A percentile compares a stretch with the other conserved stretches of the same genome.
Conservation (phyloP, 2,113 vertebrate species). For the Lepisosteus oculatus region DNA sequence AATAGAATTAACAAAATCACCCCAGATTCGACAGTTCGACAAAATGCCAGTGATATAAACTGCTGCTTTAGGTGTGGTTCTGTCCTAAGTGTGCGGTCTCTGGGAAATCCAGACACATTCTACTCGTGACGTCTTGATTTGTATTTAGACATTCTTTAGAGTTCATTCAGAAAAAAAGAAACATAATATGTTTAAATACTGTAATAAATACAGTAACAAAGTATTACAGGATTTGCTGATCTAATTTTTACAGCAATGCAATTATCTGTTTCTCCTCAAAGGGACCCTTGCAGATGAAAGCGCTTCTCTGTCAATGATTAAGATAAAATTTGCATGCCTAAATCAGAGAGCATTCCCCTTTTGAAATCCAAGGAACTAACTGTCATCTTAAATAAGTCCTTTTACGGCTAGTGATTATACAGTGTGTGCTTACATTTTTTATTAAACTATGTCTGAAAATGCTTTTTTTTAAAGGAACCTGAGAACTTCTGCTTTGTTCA, state of each 20-base stretch:
- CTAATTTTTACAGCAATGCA: conserved; percentile 7
- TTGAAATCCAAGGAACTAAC: conserved; percentile 27
- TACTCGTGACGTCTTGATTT: not conserved
- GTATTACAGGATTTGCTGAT: not conserved
- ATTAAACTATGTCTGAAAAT: conserved; percentile 14
- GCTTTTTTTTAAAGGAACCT: conserved; percentile 24
- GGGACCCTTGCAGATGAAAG: conserved; percentile 16
- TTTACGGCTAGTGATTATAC: conserved; percentile 10
- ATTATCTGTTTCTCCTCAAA: conserved; percentile 17
- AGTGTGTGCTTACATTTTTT: conserved; percentile 9
- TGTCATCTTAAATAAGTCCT: conserved; percentile 24
- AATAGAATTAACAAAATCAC: too few relatives aligned
- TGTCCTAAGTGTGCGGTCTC: too few relatives aligned
- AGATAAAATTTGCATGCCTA: conserved; percentile 11
- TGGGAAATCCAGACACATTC: not conserved
- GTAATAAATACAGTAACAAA: not conserved
- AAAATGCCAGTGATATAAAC: too few relatives aligned
- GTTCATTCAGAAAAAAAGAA: not conserved
- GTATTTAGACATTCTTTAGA: not conserved
- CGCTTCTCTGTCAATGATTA: conserved; percentile 18
- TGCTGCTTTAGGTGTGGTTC: too few relatives aligned
- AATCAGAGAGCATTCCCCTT: conserved; percentile 19
- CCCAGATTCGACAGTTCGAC: too few relatives aligned
- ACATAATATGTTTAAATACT: too few relatives aligned
- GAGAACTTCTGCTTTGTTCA: conserved; percentile 15